phyloP scores from a whole-genome alignment of 2,797 vertebrate species.

The Lepus oiostolus region DNA sequence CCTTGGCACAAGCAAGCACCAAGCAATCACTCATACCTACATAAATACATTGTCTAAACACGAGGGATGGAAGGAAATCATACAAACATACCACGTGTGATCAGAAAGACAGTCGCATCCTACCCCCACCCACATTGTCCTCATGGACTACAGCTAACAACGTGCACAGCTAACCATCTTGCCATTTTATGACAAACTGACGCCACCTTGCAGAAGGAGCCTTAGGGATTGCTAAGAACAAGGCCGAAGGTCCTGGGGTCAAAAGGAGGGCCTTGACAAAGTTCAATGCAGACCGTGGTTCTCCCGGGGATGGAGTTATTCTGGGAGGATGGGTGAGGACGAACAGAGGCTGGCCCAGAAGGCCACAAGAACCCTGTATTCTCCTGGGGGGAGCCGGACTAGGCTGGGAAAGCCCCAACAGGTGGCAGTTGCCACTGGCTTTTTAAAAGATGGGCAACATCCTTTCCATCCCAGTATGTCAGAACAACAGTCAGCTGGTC shows the following conservation, averaged over 20 bases:
- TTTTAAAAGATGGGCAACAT: slow-evolving; percentile 71
- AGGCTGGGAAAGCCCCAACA: slow-evolving; percentile 69
- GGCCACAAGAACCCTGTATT: slow-evolving; percentile 73
- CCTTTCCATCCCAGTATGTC: slow-evolving; percentile 72
- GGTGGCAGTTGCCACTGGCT: slow-evolving; percentile 70
- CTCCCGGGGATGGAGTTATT: slow-evolving; percentile 47
- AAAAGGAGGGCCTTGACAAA: slow-evolving; percentile 56
- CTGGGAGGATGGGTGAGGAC: slow-evolving; percentile 26
- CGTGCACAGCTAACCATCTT: slow-evolving; percentile 56
- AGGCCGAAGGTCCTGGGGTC: slow-evolving; percentile 35
- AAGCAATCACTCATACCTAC: slow-evolving; percentile 77
- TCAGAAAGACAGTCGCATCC: slow-evolving; percentile 48
- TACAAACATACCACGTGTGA: slow-evolving; percentile 51
- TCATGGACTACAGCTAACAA: slow-evolving; percentile 56
- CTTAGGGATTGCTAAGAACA: slow-evolving; percentile 62
- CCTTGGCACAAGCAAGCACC: slow-evolving; percentile 82
- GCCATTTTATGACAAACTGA: slow-evolving; percentile 63
- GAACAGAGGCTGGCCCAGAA: slow-evolving; percentile 56
- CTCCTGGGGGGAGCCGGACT: slow-evolving; percentile 68
- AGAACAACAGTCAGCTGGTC: slow-evolving; percentile 72
- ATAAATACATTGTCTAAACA: slow-evolving; percentile 73
- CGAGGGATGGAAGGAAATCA: slow-evolving; percentile 69
- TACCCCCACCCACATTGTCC: slow-evolving; percentile 40
- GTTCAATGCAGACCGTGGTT: slow-evolving; percentile 59
- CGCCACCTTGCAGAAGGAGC: slow-evolving; percentile 60